phyloP scores from a whole-genome alignment of 2,797 vertebrate species.

The Pangasius sanitwongsei region DNA sequence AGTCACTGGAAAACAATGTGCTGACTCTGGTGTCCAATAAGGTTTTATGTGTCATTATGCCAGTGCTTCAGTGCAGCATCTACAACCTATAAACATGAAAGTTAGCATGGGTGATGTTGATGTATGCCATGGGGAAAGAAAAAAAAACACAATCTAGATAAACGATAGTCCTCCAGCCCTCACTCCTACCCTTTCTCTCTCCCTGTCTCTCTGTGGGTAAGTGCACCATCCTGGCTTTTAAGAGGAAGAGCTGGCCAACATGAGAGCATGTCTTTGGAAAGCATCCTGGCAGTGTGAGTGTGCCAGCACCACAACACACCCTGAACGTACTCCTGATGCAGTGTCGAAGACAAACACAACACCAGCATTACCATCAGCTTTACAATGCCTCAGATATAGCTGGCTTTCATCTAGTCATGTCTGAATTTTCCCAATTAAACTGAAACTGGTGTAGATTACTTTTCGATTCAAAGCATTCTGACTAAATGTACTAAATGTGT shows the following conservation, averaged over 20 bases:
- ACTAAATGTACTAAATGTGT: conserved; percentile 1
- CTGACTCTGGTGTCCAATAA: conserved; percentile 57
- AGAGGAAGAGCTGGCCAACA: conserved; percentile 39
- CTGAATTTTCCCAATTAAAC: background rate
- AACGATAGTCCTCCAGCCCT: background rate
- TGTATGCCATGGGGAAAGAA: background rate
- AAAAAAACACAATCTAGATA: background rate
- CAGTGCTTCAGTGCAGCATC: conserved; percentile 10
- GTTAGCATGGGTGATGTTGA: background rate
- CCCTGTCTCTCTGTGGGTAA: conserved; percentile 5
- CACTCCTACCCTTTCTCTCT: background rate
- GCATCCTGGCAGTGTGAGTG: conserved; percentile 47
- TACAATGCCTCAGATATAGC: background rate
- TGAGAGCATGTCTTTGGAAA: conserved; percentile 65
- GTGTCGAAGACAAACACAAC: background rate
- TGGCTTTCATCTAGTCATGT: background rate
- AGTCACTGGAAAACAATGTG: conserved; percentile 66
- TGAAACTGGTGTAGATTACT: background rate
- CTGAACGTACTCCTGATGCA: background rate
- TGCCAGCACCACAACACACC: conserved; percentile 23
- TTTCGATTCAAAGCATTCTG: background rate
- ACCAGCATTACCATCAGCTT: background rate
- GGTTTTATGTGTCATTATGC: conserved; percentile 27
- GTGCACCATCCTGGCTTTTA: background rate
- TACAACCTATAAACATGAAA: conserved; percentile 8